Percentiles rank a stretch among this genome's conserved stretches.
Conservation (phyloP, 2,888 invertebrate genomes). For the Meloe dianella region DNA sequence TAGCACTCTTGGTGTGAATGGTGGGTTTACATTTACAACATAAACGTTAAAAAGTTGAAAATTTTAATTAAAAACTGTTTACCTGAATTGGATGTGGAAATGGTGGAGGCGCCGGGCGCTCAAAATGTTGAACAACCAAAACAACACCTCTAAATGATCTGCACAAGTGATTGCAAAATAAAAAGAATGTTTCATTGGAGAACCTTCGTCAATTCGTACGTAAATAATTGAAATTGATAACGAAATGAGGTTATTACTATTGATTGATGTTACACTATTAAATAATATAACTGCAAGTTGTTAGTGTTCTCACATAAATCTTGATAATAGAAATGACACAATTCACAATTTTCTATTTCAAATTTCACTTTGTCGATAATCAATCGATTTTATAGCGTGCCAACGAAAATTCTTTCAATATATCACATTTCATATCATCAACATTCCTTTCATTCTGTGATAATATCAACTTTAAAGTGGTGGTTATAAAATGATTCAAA, state of each 20-base stretch:
- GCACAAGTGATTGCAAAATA: no score
- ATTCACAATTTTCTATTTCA: no score
- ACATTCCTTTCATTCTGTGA: neutral
- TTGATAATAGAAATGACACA: no score
- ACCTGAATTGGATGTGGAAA: neutral
- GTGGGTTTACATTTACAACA: no score
- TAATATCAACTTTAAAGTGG: no score
- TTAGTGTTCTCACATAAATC: neutral
- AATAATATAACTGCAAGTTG: neutral
- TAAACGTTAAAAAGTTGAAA: neutral
- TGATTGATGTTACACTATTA: neutral
- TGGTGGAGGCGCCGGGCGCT: neutral
- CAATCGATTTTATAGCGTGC: no score
- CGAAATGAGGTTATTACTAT: neutral
- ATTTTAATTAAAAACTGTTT: neutral
- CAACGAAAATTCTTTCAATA: no score
- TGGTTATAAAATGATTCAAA: neutral
- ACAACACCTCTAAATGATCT: no score
- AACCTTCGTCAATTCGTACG: no score
- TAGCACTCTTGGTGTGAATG: no score
- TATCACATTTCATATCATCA: neutral
- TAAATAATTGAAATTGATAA: neutral
- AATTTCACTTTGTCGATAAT: neutral
- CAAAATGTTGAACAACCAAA: no score
- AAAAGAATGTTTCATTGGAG: no score